phyloP scores from a whole-genome alignment of 1,140 invertebrate genomes.

The Macrosteles quadrilineatus region DNA sequence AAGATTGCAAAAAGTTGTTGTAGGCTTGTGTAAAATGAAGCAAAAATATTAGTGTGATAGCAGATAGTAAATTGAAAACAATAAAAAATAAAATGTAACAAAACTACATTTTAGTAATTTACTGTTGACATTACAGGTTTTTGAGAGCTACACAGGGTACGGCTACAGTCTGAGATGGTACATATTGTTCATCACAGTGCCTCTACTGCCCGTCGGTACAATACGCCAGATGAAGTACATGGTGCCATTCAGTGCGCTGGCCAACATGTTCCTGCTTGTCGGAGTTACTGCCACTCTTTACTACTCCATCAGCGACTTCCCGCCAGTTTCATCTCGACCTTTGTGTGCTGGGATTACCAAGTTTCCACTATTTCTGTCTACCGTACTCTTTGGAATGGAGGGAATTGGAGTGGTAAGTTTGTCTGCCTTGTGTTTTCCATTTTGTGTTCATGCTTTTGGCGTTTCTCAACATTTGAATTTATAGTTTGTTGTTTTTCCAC shows the following conservation, averaged over 20 bases:
- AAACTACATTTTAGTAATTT: too few relatives aligned
- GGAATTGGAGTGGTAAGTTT: conserved; percentile 67
- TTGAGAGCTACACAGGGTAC: conserved; percentile 13
- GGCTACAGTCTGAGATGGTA: conserved; percentile 32
- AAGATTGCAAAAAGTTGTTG: too few relatives aligned
- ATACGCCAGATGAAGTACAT: conserved; percentile 70
- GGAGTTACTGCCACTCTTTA: conserved; percentile 69
- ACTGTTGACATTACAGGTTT: conserved; percentile 34
- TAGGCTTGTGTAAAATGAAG: too few relatives aligned
- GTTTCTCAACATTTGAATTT: too few relatives aligned
- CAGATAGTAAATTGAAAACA: too few relatives aligned
- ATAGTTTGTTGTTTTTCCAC: too few relatives aligned
- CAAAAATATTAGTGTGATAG: too few relatives aligned
- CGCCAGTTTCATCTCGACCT: conserved; percentile 12
- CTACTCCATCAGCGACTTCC: conserved; percentile 59
- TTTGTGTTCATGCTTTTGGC: too few relatives aligned
- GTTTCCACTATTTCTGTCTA: conserved; percentile 50
- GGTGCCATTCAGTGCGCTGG: conserved; percentile 72
- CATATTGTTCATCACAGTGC: conserved; percentile 51
- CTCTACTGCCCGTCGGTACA: conserved; percentile 62
- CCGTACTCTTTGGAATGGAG: conserved; percentile 77
- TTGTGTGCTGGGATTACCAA: not conserved
- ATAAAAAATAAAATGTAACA: too few relatives aligned
- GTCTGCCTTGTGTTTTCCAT: too few relatives aligned
- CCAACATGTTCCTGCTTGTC: conserved; percentile 65